Evolutionary conservation across 2,113 vertebrate species (phyloP).

Genomic region (Acrocephalus arundinaceus): DNA sequence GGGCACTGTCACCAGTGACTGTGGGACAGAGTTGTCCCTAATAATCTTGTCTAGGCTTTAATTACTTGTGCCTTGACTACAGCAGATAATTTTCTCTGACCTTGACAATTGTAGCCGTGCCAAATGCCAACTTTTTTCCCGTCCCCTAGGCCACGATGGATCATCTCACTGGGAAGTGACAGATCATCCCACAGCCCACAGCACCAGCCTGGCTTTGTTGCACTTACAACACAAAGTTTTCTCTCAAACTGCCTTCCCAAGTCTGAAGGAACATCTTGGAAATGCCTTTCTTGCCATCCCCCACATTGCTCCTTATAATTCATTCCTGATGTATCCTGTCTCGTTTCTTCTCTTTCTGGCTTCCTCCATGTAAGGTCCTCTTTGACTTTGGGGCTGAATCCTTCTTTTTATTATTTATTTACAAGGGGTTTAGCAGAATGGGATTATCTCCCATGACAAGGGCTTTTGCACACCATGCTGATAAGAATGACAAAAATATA

Average conservation of each 20-base stretch:
- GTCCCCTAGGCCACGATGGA: background rate
- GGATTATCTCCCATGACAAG: background rate
- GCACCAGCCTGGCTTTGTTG: background rate
- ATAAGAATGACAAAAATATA: background rate
- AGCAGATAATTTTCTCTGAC: background rate
- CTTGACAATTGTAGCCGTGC: background rate
- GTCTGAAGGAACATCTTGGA: background rate
- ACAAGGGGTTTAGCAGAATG: background rate
- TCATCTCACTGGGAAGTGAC: background rate
- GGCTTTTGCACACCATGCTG: background rate
- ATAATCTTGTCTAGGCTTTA: slow-evolving; percentile 18
- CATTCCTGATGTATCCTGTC: background rate
- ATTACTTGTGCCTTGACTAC: background rate
- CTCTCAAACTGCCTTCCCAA: background rate
- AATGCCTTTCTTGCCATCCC: background rate
- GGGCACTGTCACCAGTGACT: background rate
- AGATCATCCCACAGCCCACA: background rate
- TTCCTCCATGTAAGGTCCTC: background rate
- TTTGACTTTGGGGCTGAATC: background rate
- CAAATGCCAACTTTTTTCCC: background rate
- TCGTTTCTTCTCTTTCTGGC: background rate
- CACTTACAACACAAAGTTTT: background rate
- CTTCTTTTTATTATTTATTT: background rate
- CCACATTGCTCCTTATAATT: background rate
- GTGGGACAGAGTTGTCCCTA: background rate